Evolutionary conservation across 2,888 invertebrate genomes (phyloP).

Genomic region (Myopa tessellatipennis): DNA sequence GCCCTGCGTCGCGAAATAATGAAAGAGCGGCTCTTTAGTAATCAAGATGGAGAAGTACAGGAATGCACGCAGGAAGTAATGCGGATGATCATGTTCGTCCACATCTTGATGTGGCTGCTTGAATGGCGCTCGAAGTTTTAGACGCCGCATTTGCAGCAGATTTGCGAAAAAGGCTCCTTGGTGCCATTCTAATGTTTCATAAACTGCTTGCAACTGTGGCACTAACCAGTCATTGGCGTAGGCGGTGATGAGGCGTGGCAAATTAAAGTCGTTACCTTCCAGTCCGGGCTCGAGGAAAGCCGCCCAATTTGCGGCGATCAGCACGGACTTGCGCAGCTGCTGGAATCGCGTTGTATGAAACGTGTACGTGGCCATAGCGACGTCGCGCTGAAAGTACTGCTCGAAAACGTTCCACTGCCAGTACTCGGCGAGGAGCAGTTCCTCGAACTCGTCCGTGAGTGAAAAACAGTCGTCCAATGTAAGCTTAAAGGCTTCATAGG

Average conservation of each 20-base stretch:
- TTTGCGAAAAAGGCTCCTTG: constrained; percentile 52
- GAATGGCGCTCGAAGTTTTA: constrained; percentile 45
- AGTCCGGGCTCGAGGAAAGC: constrained; percentile 53
- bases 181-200: constrained; percentile 43
- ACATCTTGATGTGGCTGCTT: constrained; percentile 52
- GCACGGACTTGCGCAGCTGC: constrained; percentile 52
- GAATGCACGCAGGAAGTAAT: constrained; percentile 60
- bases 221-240: constrained; percentile 58
- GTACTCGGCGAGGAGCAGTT: constrained; percentile 59
- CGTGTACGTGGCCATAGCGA: constrained; percentile 60
- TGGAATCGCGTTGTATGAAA: constrained; percentile 63
- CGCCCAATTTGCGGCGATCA: constrained; percentile 56
- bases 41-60: constrained; percentile 58
- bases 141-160: constrained; percentile 54
- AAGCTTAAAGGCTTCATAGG: constrained; percentile 50
- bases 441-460: constrained; percentile 58
- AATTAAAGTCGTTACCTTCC: constrained; percentile 59
- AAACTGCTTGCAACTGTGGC: constrained; percentile 48
- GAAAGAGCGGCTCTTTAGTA: constrained; percentile 58
- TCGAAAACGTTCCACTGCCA: constrained; percentile 61
- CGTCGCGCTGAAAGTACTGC: constrained; percentile 53
- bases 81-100: constrained; percentile 57
- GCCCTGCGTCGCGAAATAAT: constrained; percentile 62
- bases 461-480: constrained; percentile 55
- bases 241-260: constrained; percentile 55